Conservation (phyloP, 2,113 vertebrate species). For the Helogale parvula region DNA sequence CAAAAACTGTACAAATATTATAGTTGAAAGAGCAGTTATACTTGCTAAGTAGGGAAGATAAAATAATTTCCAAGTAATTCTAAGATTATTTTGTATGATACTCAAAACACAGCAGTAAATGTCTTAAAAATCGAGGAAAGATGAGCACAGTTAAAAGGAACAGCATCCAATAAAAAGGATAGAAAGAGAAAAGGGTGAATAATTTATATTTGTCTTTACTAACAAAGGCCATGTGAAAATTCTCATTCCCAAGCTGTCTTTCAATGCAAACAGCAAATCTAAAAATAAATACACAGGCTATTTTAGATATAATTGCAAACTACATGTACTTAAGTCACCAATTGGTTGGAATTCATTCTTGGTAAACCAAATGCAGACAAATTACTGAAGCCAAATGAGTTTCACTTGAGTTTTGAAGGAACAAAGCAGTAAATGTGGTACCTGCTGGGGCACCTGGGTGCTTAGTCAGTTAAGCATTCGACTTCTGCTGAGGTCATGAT, state of each 20-base stretch:
- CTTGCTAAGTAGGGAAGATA: background rate
- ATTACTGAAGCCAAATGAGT: background rate
- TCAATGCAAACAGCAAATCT: background rate
- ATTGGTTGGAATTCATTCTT: conserved; percentile 20
- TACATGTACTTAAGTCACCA: background rate
- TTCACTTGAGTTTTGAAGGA: conserved; percentile 23
- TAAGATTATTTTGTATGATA: conserved; percentile 31
- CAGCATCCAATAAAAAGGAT: background rate
- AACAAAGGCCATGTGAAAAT: background rate
- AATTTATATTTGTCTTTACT: conserved; percentile 9
- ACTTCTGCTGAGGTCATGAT: no score
- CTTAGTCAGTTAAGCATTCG: no score
- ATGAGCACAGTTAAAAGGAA: background rate
- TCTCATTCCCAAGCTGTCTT: background rate
- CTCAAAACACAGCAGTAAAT: background rate
- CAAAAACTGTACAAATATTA: background rate
- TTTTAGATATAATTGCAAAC: background rate
- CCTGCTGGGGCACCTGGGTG: background rate
- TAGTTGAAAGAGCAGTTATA: background rate
- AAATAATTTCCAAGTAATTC: background rate
- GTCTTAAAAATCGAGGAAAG: background rate
- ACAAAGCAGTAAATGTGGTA: background rate
- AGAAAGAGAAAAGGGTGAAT: background rate
- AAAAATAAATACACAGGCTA: background rate
- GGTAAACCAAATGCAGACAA: background rate